phyloP scores from a whole-genome alignment of 2,888 invertebrate species.

The Synergus laeviventris region DNA sequence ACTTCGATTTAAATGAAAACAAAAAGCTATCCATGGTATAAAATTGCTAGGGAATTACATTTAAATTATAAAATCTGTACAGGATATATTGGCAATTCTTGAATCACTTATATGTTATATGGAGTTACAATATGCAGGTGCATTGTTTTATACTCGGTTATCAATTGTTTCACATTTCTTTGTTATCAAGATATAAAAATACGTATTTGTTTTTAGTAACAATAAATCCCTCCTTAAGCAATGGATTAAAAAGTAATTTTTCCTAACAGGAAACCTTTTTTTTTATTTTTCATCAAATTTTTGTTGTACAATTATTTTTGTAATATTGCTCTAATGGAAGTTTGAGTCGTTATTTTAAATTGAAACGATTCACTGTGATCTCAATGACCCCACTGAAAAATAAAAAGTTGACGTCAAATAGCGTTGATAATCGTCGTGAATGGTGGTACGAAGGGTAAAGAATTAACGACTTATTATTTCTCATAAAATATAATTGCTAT shows the following conservation, averaged over 20 bases:
- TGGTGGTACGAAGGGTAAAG: not conserved
- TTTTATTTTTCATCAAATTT: not conserved
- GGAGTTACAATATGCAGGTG: not conserved
- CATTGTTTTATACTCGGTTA: not conserved
- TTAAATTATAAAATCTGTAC: not conserved
- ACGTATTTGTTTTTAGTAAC: not conserved
- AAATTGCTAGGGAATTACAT: not conserved
- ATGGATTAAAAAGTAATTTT: too few relatives aligned
- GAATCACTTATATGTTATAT: not conserved
- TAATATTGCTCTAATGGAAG: not conserved
- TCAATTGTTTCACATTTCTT: not conserved
- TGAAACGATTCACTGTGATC: conserved; percentile 1
- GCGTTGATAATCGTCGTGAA: conserved; percentile 15
- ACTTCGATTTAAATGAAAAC: not conserved
- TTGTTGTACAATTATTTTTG: not conserved
- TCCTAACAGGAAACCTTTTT: too few relatives aligned
- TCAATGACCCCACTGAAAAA: conserved; percentile 30
- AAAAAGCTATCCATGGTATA: not conserved
- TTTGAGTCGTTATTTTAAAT: not conserved
- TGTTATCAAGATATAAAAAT: not conserved
- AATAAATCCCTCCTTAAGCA: too few relatives aligned
- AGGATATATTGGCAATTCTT: not conserved
- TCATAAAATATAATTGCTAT: not conserved
- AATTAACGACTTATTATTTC: not conserved
- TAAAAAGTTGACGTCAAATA: conserved; percentile 24